A percentile compares a stretch with the other conserved stretches of the same genome.
phyloP scores from a whole-genome alignment of 2,113 vertebrate species.

The Peromyscus polionotus region DNA sequence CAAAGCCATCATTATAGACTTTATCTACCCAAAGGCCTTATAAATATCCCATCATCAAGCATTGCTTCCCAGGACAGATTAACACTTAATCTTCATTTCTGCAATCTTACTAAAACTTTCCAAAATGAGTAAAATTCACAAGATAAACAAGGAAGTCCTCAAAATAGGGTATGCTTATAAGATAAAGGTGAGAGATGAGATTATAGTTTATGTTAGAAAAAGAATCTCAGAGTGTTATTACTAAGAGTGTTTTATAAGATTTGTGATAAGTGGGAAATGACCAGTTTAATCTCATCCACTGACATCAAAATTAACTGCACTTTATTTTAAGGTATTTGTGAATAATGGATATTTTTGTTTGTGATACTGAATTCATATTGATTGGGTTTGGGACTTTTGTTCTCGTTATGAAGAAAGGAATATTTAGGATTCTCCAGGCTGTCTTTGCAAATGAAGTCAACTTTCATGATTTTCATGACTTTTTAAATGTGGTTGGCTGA shows the following conservation, averaged over 20 bases:
- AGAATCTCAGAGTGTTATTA: background rate
- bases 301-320: background rate
- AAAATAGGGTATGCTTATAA: background rate
- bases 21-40: background rate
- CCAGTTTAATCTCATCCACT: background rate
- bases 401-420: background rate
- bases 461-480: background rate
- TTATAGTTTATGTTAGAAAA: constrained; percentile 24
- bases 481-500: background rate
- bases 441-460: background rate
- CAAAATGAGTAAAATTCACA: background rate
- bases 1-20: background rate
- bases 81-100: background rate
- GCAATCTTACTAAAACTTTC: background rate
- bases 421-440: background rate
- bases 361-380: background rate
- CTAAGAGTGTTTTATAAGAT: background rate
- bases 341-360: constrained; percentile 27
- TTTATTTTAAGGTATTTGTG: background rate
- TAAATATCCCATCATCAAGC: background rate
- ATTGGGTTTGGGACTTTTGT: background rate
- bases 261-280: background rate
- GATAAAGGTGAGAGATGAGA: background rate
- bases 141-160: background rate
- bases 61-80: background rate